These are phyloP conservation scores for Therioaphis trifolii DNA, from an alignment of 2,888 invertebrate genomes.

Conservation along the genomic window DNA sequence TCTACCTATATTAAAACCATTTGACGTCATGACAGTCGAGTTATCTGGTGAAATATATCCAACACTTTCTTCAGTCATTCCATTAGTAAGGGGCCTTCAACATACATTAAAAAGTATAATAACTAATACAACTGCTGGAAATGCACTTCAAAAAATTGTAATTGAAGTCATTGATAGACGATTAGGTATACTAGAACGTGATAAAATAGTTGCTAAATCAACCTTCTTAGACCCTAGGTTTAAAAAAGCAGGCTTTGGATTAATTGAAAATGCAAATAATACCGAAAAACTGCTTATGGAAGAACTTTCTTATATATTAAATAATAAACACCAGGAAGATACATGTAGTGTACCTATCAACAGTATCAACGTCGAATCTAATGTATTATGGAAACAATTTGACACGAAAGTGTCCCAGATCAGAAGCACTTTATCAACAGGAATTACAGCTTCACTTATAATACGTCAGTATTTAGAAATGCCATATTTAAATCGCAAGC, in stretches of 20 bases:
- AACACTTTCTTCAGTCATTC: slow-evolving; percentile 66
- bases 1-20: slow-evolving; percentile 64
- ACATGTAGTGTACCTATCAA: no score
- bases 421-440: no score
- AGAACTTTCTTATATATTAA: no score
- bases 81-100: slow-evolving; percentile 65
- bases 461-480: no score
- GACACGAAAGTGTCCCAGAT: no score
- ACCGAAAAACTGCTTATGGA: slow-evolving; percentile 18
- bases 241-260: slow-evolving; percentile 60
- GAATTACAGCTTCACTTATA: no score
- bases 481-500: no score
- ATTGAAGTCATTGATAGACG: slow-evolving; percentile 42
- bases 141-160: slow-evolving; percentile 14
- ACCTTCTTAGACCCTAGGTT: slow-evolving; percentile 62
- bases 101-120: slow-evolving; percentile 60
- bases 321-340: no score
- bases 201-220: slow-evolving; percentile 59
- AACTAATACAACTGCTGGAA: slow-evolving; percentile 28
- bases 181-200: slow-evolving; percentile 38
- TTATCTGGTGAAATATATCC: slow-evolving; percentile 66
- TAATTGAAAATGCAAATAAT: slow-evolving; percentile 51
- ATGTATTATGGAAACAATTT: no score
- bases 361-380: no score
- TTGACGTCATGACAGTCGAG: slow-evolving; percentile 65